phyloP scores from a whole-genome alignment of 2,888 invertebrate species.

The Chymomyza procnemis region DNA sequence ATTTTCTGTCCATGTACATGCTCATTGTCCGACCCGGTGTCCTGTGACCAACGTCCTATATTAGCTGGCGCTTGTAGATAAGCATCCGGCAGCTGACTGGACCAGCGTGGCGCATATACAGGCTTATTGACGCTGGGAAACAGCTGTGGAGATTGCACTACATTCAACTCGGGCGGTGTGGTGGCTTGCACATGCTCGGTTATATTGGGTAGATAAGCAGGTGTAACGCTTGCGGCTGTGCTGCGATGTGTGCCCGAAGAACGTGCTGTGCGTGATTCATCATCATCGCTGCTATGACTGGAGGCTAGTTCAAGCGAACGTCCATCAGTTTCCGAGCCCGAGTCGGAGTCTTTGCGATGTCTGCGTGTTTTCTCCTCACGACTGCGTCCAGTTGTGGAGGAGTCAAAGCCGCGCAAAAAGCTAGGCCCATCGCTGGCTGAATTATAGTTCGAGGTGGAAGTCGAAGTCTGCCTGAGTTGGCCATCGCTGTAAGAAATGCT shows the following conservation, averaged over 20 bases:
- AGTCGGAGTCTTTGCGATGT: constrained; percentile 84
- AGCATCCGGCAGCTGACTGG: constrained; percentile 83
- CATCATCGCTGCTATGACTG: constrained; percentile 96
- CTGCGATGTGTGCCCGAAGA: constrained; percentile 79
- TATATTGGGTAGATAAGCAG: constrained; percentile 83
- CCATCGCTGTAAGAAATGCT: constrained; percentile 82
- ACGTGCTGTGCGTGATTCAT: constrained; percentile 81
- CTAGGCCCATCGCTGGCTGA: constrained; percentile 88
- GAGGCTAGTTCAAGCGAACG: constrained; percentile 94
- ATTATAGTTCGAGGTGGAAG: constrained; percentile 92
- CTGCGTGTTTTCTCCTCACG: constrained; percentile 75
- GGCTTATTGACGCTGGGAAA: constrained; percentile 84
- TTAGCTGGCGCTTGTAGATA: constrained; percentile 81
- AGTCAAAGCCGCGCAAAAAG: constrained; percentile 81
- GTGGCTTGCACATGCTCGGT: constrained; percentile 81
- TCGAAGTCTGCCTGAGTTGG: constrained; percentile 89
- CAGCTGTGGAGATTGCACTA: constrained; percentile 84
- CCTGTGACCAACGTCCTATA: constrained; percentile 87
- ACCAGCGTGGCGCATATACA: constrained; percentile 84
- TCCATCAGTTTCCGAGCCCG: constrained; percentile 89
- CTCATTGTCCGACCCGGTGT: constrained; percentile 88
- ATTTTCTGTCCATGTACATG: constrained; percentile 80
- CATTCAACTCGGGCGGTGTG: constrained; percentile 82
- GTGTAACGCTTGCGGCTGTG: constrained; percentile 78
- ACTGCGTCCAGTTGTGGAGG: constrained; percentile 66